Evolutionary conservation across 2,113 vertebrate genomes (phyloP).

Genomic region (Mesembrinibis cayennensis): DNA sequence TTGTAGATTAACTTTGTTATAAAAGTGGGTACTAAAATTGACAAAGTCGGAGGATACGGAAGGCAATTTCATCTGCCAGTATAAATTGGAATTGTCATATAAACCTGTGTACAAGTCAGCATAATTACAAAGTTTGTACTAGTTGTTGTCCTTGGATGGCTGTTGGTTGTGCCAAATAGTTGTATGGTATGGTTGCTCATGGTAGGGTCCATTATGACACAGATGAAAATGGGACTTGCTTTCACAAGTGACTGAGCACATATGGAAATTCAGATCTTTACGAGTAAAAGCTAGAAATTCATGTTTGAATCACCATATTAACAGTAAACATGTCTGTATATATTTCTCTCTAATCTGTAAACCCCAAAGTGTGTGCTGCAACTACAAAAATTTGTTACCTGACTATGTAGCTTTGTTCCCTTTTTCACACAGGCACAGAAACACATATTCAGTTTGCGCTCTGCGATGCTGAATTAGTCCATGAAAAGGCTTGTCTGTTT

Average conservation of each 20-base stretch:
- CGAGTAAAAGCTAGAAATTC: background rate
- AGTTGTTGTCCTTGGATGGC: background rate
- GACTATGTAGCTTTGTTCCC: background rate
- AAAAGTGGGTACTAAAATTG: background rate
- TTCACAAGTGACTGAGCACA: background rate
- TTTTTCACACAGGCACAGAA: background rate
- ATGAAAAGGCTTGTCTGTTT: background rate
- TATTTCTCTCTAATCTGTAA: background rate
- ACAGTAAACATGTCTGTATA: background rate
- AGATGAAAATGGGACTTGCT: background rate
- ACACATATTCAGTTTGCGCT: background rate
- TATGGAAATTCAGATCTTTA: background rate
- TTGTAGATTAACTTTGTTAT: background rate
- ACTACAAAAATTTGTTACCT: background rate
- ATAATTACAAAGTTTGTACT: background rate
- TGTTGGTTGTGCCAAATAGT: background rate
- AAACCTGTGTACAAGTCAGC: background rate
- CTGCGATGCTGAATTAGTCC: background rate
- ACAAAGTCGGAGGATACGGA: background rate
- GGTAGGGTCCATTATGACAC: background rate
- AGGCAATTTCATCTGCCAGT: background rate
- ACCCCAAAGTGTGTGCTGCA: background rate
- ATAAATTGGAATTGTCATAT: background rate
- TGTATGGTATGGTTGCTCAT: background rate
- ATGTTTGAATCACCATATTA: background rate